Evolutionary conservation across 2,113 vertebrate species (phyloP).

Genomic region (Istiophorus platypterus): DNA sequence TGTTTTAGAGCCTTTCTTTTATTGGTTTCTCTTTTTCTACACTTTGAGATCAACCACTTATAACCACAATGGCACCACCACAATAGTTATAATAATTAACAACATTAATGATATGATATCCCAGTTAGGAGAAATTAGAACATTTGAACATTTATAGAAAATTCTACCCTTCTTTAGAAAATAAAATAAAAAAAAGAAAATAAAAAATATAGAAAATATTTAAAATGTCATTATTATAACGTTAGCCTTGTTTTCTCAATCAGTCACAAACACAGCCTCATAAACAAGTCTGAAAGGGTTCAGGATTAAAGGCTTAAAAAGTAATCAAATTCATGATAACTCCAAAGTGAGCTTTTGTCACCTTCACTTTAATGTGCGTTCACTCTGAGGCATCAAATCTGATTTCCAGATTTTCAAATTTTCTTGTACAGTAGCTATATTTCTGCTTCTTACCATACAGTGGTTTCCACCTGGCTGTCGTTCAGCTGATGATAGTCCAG

Average conservation of each 20-base stretch:
- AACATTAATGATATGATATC: neutral
- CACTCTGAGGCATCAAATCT: neutral
- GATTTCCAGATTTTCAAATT: neutral
- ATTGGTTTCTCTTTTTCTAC: neutral
- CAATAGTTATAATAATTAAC: neutral
- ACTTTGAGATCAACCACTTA: neutral
- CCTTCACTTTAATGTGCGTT: neutral
- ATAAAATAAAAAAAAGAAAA: no score
- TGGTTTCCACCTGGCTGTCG: slow-evolving; percentile 92
- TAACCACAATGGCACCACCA: slow-evolving; percentile 15
- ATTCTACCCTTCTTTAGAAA: no score
- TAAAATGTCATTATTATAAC: neutral
- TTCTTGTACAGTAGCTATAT: neutral
- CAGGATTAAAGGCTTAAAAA: neutral
- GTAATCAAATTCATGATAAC: neutral
- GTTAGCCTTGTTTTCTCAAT: neutral
- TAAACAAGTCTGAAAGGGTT: neutral
- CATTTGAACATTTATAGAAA: no score
- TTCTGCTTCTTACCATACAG: slow-evolving; percentile 87
- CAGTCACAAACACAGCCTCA: neutral
- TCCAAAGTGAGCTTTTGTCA: neutral
- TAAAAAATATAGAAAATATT: no score
- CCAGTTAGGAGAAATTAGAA: neutral
- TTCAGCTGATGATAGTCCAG: slow-evolving; percentile 92
- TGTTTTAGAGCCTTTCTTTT: neutral